Evolutionary conservation across 2,113 vertebrate genomes (phyloP).

Genomic region (Alexandromys fortis): DNA sequence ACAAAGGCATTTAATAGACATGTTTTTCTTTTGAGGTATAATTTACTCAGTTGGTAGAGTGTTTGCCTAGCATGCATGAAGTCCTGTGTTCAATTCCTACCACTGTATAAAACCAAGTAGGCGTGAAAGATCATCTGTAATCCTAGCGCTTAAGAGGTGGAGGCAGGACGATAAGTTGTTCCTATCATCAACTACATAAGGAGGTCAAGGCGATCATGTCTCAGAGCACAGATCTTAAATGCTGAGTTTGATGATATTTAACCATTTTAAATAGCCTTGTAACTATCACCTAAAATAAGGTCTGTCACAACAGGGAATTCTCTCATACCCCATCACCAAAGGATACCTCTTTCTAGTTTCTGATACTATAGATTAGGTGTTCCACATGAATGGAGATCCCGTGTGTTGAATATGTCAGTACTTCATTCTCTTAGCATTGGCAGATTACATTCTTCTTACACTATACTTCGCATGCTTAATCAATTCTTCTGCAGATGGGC

Average conservation of each 20-base stretch:
- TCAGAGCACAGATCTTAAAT: background rate
- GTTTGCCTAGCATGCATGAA: background rate
- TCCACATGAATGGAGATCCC: background rate
- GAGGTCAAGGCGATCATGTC: background rate
- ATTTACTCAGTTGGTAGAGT: background rate
- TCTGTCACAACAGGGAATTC: background rate
- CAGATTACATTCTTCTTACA: constrained; percentile 15
- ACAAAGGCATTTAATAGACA: constrained; percentile 1
- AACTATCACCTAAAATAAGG: background rate
- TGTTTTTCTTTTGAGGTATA: background rate
- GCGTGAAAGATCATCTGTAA: background rate
- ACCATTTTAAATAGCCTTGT: background rate
- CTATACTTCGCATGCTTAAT: background rate
- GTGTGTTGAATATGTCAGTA: background rate
- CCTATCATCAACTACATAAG: background rate
- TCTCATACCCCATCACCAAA: background rate
- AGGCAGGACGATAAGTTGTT: background rate
- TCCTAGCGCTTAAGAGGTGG: background rate
- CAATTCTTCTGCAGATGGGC: background rate
- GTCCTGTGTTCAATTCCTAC: background rate
- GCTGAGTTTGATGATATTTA: constrained; percentile 6
- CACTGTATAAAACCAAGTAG: background rate
- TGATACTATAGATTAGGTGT: background rate
- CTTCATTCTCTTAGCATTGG: background rate
- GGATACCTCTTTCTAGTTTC: background rate